phyloP scores from a whole-genome alignment of 1,140 invertebrate species.

The Gonatopus flavifemur region DNA sequence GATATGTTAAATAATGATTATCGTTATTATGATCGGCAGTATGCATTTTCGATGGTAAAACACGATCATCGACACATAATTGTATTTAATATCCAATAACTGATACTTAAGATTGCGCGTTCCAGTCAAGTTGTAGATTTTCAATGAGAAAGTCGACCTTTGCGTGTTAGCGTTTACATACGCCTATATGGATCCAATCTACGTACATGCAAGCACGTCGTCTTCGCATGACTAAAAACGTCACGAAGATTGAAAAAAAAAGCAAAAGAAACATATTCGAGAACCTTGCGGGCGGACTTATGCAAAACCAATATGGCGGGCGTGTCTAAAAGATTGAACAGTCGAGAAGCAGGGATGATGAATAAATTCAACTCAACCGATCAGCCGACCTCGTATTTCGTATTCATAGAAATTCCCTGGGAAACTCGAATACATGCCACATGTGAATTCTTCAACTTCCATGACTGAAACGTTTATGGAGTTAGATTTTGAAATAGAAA shows the following conservation, averaged over 20 bases:
- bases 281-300: constrained; percentile 33
- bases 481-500: no score
- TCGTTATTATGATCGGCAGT: no score
- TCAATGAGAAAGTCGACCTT: constrained; percentile 11
- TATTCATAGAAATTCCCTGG: constrained; percentile 51
- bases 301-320: constrained; percentile 48
- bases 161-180: constrained; percentile 17
- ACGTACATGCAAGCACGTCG: constrained; percentile 10
- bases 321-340: constrained; percentile 49
- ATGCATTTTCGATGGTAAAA: no score
- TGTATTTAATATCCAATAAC: no score
- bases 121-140: no score
- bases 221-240: constrained; percentile 7
- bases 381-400: constrained; percentile 47
- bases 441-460: constrained; percentile 20
- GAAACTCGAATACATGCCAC: constrained; percentile 23
- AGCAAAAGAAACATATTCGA: no score
- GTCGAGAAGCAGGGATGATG: constrained; percentile 32
- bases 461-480: no score
- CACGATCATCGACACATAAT: no score
- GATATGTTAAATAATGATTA: no score
- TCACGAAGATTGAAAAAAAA: constrained; percentile 20
- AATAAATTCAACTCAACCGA: constrained; percentile 21
- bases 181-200: no score
- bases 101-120: no score